Base-by-base conservation (phyloP, 2,113 vertebrate genomes). In the Pterocles orientalis region DNA sequence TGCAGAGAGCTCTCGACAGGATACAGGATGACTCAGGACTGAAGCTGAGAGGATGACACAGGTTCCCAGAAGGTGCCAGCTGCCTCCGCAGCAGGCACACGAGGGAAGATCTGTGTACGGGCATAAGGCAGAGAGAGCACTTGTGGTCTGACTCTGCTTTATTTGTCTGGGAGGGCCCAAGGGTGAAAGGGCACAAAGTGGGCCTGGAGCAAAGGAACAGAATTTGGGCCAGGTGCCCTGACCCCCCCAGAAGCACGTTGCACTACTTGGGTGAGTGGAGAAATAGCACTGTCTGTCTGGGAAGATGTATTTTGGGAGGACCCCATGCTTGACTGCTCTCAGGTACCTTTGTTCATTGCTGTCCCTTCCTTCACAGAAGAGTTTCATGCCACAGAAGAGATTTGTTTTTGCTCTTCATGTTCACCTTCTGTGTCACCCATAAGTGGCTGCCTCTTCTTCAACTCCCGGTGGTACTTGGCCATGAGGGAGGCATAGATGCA, bases 401-500 rank as follows among this genome's bases (percentile, higher is more conserved):
- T 99, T 98, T 99, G 99, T 98, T 99, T 99, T 96, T 99, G 99
- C 62, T 99, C 99, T 58, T 99, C 99, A 0, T 98, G 99, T 78
- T 99, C 99, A 0, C 97, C 99, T 82, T 99, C 99, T 2, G 98
- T 98, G n/a, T 99, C 99, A 13, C 99, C 99, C 99, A 99, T 99
- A 75, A 99, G 97, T 0, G 99, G 99, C 97, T 99, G 99, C 95
- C 99, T 98, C 97, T 99, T 99, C 97, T 99, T 99, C 92, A 99
- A 98, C 98, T 99, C 99, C 43, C 99, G 98, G 97, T 99, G 99
- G 97, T 99, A 99, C 95, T 99, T 99, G 94, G 99, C 99, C 99
- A 99, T 99, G 71, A 99, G 98, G 48, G 99, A 99, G 86, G 99
- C 99, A 0, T 99, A 99, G 97, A 99, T 99, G 96, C 99, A 99